phyloP scores from a whole-genome alignment of 2,113 vertebrate species.

The Semicossyphus pulcher region DNA sequence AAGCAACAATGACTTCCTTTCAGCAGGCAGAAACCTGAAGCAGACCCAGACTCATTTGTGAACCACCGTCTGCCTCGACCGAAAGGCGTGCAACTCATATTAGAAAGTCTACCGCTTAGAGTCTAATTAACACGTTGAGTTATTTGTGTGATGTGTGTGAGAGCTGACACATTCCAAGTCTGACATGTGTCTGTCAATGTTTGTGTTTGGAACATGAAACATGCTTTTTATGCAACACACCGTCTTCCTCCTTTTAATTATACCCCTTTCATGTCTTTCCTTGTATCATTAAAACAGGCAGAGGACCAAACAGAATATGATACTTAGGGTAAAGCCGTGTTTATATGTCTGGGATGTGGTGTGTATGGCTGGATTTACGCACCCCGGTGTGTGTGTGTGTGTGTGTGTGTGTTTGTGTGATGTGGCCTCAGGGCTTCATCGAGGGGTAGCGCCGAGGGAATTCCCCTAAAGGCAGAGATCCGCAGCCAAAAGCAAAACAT shows the following conservation, averaged over 20 bases:
- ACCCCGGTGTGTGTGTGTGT: background rate
- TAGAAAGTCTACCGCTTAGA: background rate
- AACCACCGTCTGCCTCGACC: background rate
- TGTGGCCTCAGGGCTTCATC: conserved; percentile 58
- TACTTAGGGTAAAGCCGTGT: background rate
- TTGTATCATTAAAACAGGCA: background rate
- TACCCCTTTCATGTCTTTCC: conserved; percentile 1
- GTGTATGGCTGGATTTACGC: conserved; percentile 29
- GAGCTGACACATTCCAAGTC: conserved; percentile 18
- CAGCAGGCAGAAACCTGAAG: background rate
- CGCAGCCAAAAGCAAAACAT: conserved; percentile 62
- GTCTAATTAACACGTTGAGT: conserved; percentile 15
- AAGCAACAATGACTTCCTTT: background rate
- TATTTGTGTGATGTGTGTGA: background rate
- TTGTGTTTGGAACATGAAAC: background rate
- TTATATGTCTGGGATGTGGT: conserved; percentile 2
- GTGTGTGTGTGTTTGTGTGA: conserved; percentile 21
- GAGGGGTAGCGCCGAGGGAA: conserved; percentile 48
- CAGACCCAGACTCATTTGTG: background rate
- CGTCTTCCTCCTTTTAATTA: background rate
- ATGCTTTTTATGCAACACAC: background rate
- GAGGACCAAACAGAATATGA: conserved; percentile 16
- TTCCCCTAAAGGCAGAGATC: conserved; percentile 60
- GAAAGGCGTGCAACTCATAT: background rate
- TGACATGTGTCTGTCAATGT: conserved; percentile 42